phyloP scores from a whole-genome alignment of 2,113 vertebrate genomes.

The Ctenomys sociabilis region DNA sequence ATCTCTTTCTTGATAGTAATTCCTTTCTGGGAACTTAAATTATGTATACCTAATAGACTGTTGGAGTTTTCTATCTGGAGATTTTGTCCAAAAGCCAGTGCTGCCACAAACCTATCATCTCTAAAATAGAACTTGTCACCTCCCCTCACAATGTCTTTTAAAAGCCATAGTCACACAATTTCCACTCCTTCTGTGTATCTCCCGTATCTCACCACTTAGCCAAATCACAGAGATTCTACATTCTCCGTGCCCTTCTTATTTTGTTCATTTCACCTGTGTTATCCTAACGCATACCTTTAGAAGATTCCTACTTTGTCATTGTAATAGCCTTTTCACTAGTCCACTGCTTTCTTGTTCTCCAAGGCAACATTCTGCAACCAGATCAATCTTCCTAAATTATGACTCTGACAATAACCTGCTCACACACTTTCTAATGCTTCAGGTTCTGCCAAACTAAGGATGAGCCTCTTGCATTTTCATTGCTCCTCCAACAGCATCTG shows the following conservation, averaged over 20 bases:
- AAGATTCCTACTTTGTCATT: constrained; percentile 67
- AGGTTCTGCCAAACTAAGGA: constrained; percentile 41
- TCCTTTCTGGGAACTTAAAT: background rate
- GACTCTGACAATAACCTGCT: constrained; percentile 65
- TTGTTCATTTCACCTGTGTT: constrained; percentile 37
- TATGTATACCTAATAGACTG: background rate
- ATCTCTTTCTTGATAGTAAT: background rate
- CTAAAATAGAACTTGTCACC: background rate
- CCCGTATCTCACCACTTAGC: background rate
- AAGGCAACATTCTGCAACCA: constrained; percentile 62
- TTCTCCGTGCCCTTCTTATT: constrained; percentile 4
- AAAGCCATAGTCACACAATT: background rate
- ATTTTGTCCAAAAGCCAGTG: background rate
- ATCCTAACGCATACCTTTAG: constrained; percentile 14
- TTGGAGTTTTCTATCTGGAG: background rate
- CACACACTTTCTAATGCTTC: constrained; percentile 57
- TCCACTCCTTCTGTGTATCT: background rate
- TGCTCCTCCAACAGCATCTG: background rate
- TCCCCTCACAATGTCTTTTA: background rate
- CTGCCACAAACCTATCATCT: background rate
- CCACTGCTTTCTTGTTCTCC: constrained; percentile 54
- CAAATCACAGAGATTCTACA: background rate
- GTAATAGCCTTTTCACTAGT: constrained; percentile 65
- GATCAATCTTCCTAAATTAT: constrained; percentile 75
- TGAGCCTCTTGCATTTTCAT: constrained; percentile 8